Evolutionary conservation across 2,113 vertebrate genomes (phyloP).

Genomic region (human (Homo sapiens)): DNA sequence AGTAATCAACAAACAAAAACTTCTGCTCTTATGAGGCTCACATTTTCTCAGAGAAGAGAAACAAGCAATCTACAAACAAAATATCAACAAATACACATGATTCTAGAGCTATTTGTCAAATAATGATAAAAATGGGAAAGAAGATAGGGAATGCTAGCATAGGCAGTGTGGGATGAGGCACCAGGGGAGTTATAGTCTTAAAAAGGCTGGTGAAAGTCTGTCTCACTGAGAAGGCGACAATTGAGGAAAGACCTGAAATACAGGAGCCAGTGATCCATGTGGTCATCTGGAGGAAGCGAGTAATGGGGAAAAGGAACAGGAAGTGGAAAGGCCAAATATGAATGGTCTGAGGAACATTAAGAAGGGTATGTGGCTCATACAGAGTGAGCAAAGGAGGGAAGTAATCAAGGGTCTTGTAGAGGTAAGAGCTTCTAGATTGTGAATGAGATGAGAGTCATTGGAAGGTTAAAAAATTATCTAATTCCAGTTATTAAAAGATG

Average conservation of each 20-base stretch:
- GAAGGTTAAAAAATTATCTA: not conserved
- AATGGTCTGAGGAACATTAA: not conserved
- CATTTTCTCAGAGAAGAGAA: not conserved
- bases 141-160: not conserved
- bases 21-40: not conserved
- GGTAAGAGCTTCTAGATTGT: not conserved
- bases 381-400: not conserved
- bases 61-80: not conserved
- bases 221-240: not conserved
- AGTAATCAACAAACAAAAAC: not conserved
- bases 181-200: not conserved
- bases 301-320: not conserved
- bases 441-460: not conserved
- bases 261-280: too few relatives aligned
- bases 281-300: not conserved
- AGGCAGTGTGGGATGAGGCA: not conserved
- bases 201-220: not conserved
- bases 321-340: not conserved
- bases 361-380: not conserved
- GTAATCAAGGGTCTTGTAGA: accelerated
- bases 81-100: not conserved
- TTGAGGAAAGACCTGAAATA: not conserved
- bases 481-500: not conserved
- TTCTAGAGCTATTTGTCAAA: not conserved
- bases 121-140: not conserved